Evolutionary conservation across 2,113 vertebrate species (phyloP).

Genomic region (Rana temporaria): DNA sequence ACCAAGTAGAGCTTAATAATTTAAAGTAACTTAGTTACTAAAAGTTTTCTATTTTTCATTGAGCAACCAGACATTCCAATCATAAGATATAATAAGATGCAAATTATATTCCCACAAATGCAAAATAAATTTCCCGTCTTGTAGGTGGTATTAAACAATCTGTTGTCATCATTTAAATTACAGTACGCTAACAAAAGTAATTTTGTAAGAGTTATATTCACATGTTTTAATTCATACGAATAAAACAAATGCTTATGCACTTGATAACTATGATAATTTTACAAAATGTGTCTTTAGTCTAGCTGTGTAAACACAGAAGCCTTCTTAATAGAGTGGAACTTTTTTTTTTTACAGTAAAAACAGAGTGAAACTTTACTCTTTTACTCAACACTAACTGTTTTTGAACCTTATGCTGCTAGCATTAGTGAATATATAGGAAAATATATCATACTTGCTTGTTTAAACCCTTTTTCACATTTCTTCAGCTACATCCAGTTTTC

Average conservation of each 20-base stretch:
- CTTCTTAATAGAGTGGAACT: no score
- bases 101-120: conserved; percentile 32
- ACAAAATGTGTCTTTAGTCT: not conserved
- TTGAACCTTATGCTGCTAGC: no score
- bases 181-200: conserved; percentile 7
- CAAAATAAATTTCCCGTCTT: conserved; percentile 15
- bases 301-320: no score
- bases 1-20: no score
- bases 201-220: conserved; percentile 18
- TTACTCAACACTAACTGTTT: no score
- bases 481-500: no score
- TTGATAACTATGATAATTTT: not conserved
- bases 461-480: no score
- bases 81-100: conserved; percentile 21
- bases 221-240: not conserved
- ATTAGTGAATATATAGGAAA: no score
- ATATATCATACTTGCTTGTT: no score
- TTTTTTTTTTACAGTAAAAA: no score
- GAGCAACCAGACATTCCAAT: not conserved
- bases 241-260: conserved; percentile 13
- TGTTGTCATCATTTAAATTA: conserved; percentile 31
- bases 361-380: no score
- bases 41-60: not conserved
- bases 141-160: conserved; percentile 34
- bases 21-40: not conserved